Evolutionary conservation across 2,113 vertebrate species (phyloP), one percentile per base, ranked within the genome.

Genomic region (Caranx melampygus): DNA sequence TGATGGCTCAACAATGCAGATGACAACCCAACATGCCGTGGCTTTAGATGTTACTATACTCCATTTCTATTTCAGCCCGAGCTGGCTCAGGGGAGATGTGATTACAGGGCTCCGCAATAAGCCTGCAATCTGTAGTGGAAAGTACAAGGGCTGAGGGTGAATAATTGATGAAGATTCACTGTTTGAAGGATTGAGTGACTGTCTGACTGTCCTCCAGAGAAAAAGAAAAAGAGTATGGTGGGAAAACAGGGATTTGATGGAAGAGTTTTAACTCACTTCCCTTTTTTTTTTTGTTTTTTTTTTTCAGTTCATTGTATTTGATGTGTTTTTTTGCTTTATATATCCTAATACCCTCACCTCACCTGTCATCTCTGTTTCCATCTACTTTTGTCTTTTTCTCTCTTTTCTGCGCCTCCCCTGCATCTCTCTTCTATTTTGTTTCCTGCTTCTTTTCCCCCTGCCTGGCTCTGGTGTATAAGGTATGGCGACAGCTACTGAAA

Each of bases 401-500:
- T 20, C 45, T 45, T 44, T 21, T 37, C n/a, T 40, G 9, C 65
- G 31, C 66, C 64, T 72, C 61, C 26, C 20, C 26, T 5, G 2
- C 76, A 66, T 42, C 61, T 72, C 54, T 59, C n/a, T 31, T 34
- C 66, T 60, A 33, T 76, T 72, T 67, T 66, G 14, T 66, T 74
- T 61, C 69, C 76, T 26, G 44, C 31, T 59, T 47, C 61, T 63
- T 49, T 54, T 61, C 67, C 58, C 76, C 57, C 60, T 33, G 49
- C 78, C 77, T 57, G 61, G 83, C 81, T 82, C 73, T 79, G 81
- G 67, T 89, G 89, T 86, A 75, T 90, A 78, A 90, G 75, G 85
- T 86, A 76, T 70, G 37, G 67, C 57, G 87, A 78, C 89, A 91
- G 88, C 87, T 82, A 78, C 68, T 81, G 80, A 89, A 90, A 90